Percentiles rank a stretch among this genome's conserved stretches.
Conservation (phyloP, 1,140 invertebrate species). For the Coelopa frigida region DNA sequence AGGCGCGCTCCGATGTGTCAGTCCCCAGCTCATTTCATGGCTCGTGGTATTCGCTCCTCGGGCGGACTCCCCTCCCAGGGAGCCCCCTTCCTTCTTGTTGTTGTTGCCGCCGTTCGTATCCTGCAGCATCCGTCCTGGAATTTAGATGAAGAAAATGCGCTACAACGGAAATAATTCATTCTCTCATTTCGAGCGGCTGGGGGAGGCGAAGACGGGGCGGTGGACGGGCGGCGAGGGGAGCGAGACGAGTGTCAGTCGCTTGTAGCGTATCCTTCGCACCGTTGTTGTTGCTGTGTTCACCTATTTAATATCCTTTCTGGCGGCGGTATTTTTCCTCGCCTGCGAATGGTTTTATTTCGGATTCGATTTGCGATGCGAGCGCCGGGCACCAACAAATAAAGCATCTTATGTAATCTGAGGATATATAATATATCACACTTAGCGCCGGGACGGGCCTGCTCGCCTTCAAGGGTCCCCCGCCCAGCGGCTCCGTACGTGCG, state of each 20-base stretch:
- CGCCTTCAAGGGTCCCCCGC: too few species aligned
- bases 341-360: background rate
- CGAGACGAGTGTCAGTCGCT: background rate
- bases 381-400: constrained; percentile 28
- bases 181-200: background rate
- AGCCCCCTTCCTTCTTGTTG: too few species aligned
- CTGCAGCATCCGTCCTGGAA: background rate
- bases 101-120: background rate
- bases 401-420: constrained; percentile 44
- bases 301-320: background rate
- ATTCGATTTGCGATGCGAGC: background rate
- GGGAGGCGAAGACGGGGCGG: too few species aligned
- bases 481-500: too few species aligned
- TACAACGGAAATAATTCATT: background rate
- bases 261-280: background rate
- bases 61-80: too few species aligned
- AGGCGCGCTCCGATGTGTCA: too few species aligned
- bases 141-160: background rate
- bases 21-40: too few species aligned
- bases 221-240: background rate
- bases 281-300: background rate
- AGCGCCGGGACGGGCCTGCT: constrained; percentile 20
- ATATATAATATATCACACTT: constrained; percentile 46
- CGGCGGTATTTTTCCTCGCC: background rate
- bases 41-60: too few species aligned